These are phyloP conservation scores for Liodrosophila aerea DNA, from an alignment of 2,888 invertebrate genomes.

Conservation along the genomic window DNA sequence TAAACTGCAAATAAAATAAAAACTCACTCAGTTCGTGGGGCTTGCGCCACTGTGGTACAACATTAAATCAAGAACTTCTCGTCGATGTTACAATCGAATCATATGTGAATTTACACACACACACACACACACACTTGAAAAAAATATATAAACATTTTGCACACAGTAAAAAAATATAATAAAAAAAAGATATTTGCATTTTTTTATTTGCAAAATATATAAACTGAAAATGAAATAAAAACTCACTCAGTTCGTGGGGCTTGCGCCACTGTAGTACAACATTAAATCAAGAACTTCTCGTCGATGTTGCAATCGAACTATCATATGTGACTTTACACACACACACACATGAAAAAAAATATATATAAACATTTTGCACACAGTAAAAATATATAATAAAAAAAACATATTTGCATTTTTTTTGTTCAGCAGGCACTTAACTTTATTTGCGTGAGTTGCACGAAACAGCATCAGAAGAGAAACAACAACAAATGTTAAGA, in stretches of 20 bases:
- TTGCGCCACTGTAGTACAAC: slow-evolving; percentile 31
- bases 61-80: slow-evolving; percentile 57
- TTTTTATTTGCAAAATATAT: too few species aligned
- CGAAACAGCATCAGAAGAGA: slow-evolving; percentile 29
- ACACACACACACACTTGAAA: not conserved
- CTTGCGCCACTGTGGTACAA: slow-evolving; percentile 32
- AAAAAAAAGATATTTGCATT: slow-evolving; percentile 27
- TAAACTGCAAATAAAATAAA: too few species aligned
- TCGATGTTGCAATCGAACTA: slow-evolving; percentile 58
- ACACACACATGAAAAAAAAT: not conserved
- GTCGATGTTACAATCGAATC: slow-evolving; percentile 59
- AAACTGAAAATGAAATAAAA: too few species aligned
- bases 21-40: slow-evolving; percentile 9
- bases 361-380: not conserved
- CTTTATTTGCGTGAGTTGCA: slow-evolving; percentile 61
- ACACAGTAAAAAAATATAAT: slow-evolving; percentile 1
- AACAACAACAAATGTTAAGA: slow-evolving; percentile 26
- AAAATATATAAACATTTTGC: not conserved
- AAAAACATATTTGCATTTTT: slow-evolving; percentile 38
- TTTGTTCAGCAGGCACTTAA: slow-evolving; percentile 30
- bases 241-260: slow-evolving; percentile 9
- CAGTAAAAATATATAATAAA: slow-evolving; percentile 3
- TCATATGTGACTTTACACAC: slow-evolving; percentile 10
- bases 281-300: slow-evolving; percentile 58
- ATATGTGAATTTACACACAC: slow-evolving; percentile 5